Conservation (phyloP, 2,113 vertebrate genomes). For the Grammomys surdaster region DNA sequence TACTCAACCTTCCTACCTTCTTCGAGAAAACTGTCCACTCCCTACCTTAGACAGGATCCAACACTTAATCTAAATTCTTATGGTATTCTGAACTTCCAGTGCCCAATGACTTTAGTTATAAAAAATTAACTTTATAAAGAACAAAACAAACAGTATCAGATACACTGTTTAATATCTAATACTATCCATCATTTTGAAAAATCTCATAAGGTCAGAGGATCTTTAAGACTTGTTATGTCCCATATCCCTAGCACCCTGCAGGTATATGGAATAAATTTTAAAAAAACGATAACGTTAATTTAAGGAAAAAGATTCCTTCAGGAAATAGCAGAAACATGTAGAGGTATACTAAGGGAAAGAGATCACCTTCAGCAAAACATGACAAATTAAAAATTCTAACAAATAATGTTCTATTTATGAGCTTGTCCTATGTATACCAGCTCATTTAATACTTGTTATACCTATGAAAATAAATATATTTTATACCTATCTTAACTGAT, state of each 20-base stretch:
- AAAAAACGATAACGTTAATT: background rate
- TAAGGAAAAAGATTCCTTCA: background rate
- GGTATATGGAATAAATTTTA: background rate
- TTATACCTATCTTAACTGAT: background rate
- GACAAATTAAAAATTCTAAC: constrained; percentile 4
- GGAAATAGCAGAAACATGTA: constrained; percentile 35
- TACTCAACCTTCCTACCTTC: background rate
- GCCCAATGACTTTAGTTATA: background rate
- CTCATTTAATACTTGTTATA: background rate
- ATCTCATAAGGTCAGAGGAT: background rate
- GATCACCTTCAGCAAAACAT: background rate
- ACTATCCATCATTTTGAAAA: background rate
- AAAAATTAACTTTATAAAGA: background rate
- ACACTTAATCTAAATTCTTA: background rate
- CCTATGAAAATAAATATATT: background rate
- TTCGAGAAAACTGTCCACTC: background rate
- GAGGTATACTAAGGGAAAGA: background rate
- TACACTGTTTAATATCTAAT: background rate
- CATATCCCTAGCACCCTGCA: background rate
- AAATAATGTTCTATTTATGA: background rate
- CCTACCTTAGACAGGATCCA: background rate
- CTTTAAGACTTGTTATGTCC: background rate
- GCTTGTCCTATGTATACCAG: background rate
- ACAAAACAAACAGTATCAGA: background rate
- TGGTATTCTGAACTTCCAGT: background rate